phyloP scores from a whole-genome alignment of 64 coral and sea anemone species.

The Stichodactyla helianthus region DNA sequence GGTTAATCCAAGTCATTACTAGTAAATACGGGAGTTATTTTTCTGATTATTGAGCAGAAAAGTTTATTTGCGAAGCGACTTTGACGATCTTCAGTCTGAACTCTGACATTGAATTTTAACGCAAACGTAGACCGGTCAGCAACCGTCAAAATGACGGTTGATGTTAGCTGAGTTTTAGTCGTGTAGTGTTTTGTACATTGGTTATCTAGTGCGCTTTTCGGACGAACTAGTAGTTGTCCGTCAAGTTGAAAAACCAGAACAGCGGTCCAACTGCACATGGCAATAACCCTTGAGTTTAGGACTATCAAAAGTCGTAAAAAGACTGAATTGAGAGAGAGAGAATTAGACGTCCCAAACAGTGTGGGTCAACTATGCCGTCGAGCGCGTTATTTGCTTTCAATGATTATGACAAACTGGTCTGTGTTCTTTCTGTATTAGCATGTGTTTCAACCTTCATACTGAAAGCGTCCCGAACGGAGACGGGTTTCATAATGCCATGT shows the following conservation, averaged over 20 bases:
- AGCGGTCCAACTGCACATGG: not conserved
- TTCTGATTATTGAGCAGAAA: not conserved
- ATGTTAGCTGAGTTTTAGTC: not conserved
- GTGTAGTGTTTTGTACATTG: not conserved
- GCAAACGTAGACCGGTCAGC: not conserved
- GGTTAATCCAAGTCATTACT: not conserved
- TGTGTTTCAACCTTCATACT: not conserved
- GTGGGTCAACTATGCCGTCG: not conserved
- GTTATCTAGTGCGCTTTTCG: not conserved
- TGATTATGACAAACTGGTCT: not conserved
- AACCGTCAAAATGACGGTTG: not conserved
- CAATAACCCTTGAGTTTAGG: not conserved
- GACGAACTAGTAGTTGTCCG: not conserved
- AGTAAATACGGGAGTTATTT: not conserved
- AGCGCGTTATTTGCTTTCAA: not conserved
- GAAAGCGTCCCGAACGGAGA: not conserved
- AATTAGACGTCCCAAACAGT: not conserved
- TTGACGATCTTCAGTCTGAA: too few relatives aligned
- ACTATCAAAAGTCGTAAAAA: not conserved
- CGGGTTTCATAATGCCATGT: not conserved
- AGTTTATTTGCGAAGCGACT: too few relatives aligned
- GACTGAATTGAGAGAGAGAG: too few relatives aligned
- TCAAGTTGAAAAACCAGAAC: not conserved
- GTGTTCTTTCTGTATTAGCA: not conserved
- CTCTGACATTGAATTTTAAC: too few relatives aligned